Evolutionary conservation across 37 sponge, comb jelly and placozoan species (phyloP), one percentile per base, ranked within the genome.

Genomic region (Halisarca cf. caerulea): DNA sequence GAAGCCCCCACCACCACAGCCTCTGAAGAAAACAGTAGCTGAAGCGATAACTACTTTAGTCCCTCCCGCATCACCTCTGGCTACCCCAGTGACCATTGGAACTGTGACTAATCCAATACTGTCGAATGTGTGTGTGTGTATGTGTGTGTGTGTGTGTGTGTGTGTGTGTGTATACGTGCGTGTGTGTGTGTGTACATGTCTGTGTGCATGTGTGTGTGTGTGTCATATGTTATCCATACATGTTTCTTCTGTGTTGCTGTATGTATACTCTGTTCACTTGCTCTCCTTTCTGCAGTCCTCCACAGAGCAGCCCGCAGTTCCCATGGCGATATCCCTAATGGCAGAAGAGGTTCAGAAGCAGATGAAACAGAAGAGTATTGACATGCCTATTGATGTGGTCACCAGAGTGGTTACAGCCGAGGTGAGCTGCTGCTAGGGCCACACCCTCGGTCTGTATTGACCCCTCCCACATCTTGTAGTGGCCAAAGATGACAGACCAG

Each of bases 301-400:
- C 3, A 3, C 15, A 7, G 64, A 62, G 6, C 64, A 30, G 23
- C 42, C 42, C 77, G 36, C 20, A 20, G 45, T 74, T 20, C 38
- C 77, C 45, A 40, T 44, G 42, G 77, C 77, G 2, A 74, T 74
- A 37, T 33, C 42, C 20, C 42, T 74, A 23, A 74, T 74, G 77
- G 77, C 77, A 5, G 77, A 74, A 37, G 77, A 74, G n/a, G 36
- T 74, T 2, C 77, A 74, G 77, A 74, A 74, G 77, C 45, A 74
- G 45, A 5, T 74, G 45, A 8, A n/a, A 0, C 38, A 37, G 45
- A 32, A 44, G 3, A 40, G 45, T 23, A 15, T 74, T 8, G 36
- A 40, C 24, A 37, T 74, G 6, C 77, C 77, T 3, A 1, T 74
- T 1, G 77, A 74, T 6, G 77, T 74, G 25, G 42, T 74, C n/a